These are phyloP conservation scores for Venusia cambrica DNA, from an alignment of 2,888 invertebrate genomes.

Conservation along the genomic window DNA sequence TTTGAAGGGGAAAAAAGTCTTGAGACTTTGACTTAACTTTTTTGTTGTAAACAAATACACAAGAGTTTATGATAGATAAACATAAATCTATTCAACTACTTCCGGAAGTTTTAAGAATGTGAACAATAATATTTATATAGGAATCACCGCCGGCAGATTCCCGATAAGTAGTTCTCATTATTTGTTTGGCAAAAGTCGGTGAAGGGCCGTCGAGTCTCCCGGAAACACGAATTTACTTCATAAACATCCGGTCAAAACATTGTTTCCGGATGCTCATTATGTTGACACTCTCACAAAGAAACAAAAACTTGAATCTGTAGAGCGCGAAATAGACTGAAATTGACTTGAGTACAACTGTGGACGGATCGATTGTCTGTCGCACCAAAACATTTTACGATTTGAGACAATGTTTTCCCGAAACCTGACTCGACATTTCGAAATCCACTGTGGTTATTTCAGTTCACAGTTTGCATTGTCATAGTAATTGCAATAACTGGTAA, in stretches of 20 bases:
- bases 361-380: slow-evolving; percentile 32
- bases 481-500: too few species aligned
- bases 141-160: slow-evolving; percentile 1
- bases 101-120: slow-evolving; percentile 4
- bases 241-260: slow-evolving; percentile 61
- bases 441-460: slow-evolving; percentile 16
- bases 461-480: slow-evolving; percentile 14
- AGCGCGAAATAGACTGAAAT: slow-evolving; percentile 56
- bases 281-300: slow-evolving; percentile 53
- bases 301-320: slow-evolving; percentile 57
- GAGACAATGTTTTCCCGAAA: slow-evolving; percentile 19
- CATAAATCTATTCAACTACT: too few species aligned
- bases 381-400: slow-evolving; percentile 25
- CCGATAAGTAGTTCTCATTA: slow-evolving; percentile 13
- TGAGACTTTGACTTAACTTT: too few species aligned
- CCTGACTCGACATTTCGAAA: slow-evolving; percentile 12
- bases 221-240: slow-evolving; percentile 43
- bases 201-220: slow-evolving; percentile 32
- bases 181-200: slow-evolving; percentile 30
- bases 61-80: too few species aligned
- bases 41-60: too few species aligned
- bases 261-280: slow-evolving; percentile 55
- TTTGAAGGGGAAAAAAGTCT: too few species aligned
- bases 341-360: slow-evolving; percentile 39
- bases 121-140: slow-evolving; percentile 1